phyloP scores from a whole-genome alignment of 2,888 invertebrate species.

The Cerastoderma edule region DNA sequence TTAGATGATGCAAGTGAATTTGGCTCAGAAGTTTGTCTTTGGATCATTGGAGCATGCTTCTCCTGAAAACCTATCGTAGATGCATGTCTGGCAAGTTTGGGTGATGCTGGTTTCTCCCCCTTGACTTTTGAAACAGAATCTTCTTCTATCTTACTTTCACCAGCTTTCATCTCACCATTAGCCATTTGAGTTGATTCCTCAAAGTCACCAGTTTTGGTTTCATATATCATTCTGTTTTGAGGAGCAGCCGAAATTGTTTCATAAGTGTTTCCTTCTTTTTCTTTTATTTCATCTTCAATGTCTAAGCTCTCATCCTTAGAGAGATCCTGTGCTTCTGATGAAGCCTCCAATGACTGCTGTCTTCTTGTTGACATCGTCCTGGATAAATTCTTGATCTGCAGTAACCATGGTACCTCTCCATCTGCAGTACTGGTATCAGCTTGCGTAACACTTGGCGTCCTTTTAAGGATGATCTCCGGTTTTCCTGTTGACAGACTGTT shows the following conservation, averaged over 20 bases:
- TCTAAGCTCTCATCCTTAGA: conserved; percentile 24
- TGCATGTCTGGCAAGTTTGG: conserved; percentile 50
- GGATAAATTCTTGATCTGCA: conserved; percentile 63
- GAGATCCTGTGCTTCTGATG: conserved; percentile 15
- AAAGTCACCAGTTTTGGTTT: conserved; percentile 13
- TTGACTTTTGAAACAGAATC: conserved; percentile 35
- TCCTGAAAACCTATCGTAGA: conserved; percentile 49
- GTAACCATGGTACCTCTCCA: conserved; percentile 58
- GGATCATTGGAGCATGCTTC: conserved; percentile 27
- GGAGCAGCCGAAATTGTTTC: not conserved
- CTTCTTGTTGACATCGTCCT: conserved; percentile 57
- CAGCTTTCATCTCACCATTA: conserved; percentile 12
- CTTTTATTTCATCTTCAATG: conserved; percentile 19
- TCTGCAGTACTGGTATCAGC: conserved; percentile 19
- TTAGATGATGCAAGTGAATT: conserved; percentile 15
- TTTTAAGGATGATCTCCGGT: conserved; percentile 55
- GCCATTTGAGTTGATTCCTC: conserved; percentile 25
- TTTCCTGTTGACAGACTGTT: conserved; percentile 49
- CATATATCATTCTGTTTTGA: not conserved
- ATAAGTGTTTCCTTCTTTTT: conserved; percentile 14
- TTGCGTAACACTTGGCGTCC: conserved; percentile 46
- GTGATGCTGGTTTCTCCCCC: conserved; percentile 26
- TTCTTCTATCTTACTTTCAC: conserved; percentile 23
- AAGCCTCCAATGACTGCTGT: conserved; percentile 59
- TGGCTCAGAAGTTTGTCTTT: conserved; percentile 50